A percentile compares a stretch with the other conserved stretches of the same genome.
Evolutionary conservation across 2,113 vertebrate genomes (phyloP).

Genomic region (Pleuronectes platessa): DNA sequence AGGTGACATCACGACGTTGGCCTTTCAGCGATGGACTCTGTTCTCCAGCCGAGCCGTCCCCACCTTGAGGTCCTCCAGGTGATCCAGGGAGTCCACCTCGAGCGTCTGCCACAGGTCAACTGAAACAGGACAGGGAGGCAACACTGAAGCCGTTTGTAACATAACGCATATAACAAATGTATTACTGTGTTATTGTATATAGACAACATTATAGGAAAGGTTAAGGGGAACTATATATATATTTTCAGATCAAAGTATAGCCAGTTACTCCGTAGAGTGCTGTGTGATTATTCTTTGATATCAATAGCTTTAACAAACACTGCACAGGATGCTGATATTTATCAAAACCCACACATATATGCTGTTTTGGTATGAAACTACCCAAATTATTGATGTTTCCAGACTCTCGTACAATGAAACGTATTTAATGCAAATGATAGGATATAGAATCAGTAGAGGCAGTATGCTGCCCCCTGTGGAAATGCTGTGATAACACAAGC

Average conservation of each 20-base stretch:
- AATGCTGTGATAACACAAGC: not conserved
- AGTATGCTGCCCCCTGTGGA: constrained; percentile 5
- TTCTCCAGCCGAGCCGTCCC: constrained; percentile 88
- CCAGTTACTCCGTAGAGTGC: too few species aligned
- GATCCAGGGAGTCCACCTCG: constrained; percentile 92
- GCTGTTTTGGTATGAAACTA: not conserved
- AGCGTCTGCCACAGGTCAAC: constrained; percentile 91
- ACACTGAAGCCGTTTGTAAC: not conserved
- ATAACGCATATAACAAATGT: not conserved
- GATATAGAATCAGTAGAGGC: not conserved
- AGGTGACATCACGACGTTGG: constrained; percentile 93
- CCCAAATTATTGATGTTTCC: not conserved
- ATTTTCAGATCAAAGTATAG: too few species aligned
- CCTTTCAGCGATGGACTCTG: constrained; percentile 91
- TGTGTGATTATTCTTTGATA: too few species aligned
- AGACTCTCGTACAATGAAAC: not conserved
- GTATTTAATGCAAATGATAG: not conserved
- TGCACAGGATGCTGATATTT: not conserved
- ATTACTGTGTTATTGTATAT: too few species aligned
- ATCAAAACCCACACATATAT: not conserved
- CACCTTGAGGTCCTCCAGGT: constrained; percentile 90
- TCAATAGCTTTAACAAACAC: too few species aligned
- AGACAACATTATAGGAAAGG: not conserved
- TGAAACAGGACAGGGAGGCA: constrained; percentile 57
- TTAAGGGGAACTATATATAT: too few species aligned